phyloP scores from a whole-genome alignment of 2,888 invertebrate genomes.

The Pheosia gnoma region DNA sequence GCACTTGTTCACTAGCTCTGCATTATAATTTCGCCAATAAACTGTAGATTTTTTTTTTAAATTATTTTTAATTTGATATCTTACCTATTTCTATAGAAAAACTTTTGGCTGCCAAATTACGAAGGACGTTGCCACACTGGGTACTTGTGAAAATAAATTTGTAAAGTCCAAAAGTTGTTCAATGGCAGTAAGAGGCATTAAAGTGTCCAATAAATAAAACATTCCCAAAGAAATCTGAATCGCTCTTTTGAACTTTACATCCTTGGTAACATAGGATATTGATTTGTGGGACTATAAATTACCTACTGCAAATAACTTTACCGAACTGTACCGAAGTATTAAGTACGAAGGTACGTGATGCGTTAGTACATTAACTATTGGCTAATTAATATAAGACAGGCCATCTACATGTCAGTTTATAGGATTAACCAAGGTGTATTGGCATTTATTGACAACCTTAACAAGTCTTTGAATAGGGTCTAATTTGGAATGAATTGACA shows the following conservation, averaged over 20 bases:
- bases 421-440: background rate
- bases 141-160: constrained; percentile 17
- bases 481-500: too few species aligned
- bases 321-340: constrained; percentile 25
- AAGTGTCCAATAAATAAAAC: background rate
- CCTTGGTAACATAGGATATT: constrained; percentile 6
- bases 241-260: constrained; percentile 20
- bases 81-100: background rate
- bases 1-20: constrained; percentile 70
- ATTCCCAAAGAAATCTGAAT: background rate
- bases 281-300: constrained; percentile 13
- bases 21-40: constrained; percentile 53
- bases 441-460: background rate
- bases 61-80: constrained; percentile 9
- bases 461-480: too few species aligned
- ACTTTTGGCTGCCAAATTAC: constrained; percentile 15
- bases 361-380: background rate
- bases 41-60: constrained; percentile 37
- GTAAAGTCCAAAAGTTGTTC: constrained; percentile 23
- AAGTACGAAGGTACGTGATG: constrained; percentile 28
- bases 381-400: background rate
- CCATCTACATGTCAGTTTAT: background rate
- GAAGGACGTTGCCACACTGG: constrained; percentile 4
- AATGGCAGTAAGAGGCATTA: background rate
- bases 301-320: constrained; percentile 12